Conservation (phyloP, 2,888 invertebrate genomes). For the Epinotia demarniana region DNA sequence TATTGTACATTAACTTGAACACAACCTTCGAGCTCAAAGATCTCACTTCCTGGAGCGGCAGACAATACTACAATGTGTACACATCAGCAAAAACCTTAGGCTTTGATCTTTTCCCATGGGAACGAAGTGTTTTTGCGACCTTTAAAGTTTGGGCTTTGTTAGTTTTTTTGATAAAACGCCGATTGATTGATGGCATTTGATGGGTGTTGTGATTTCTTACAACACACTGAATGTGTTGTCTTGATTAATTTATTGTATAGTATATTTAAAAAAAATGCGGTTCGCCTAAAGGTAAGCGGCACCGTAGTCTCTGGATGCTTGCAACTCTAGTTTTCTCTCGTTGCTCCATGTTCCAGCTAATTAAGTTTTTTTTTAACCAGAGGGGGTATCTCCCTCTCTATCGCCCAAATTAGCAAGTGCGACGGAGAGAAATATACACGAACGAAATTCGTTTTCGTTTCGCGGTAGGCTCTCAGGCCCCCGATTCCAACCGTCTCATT, state of each 20-base stretch:
- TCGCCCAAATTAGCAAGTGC: too few species aligned
- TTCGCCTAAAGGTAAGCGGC: too few species aligned
- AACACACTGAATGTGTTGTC: background rate
- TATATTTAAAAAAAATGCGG: too few species aligned
- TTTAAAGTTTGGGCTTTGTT: slow-evolving; percentile 23
- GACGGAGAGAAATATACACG: too few species aligned
- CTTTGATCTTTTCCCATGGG: slow-evolving; percentile 34
- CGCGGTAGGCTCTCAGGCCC: too few species aligned
- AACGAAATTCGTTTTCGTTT: too few species aligned
- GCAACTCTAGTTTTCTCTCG: too few species aligned
- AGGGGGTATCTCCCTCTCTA: too few species aligned
- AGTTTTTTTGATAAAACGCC: slow-evolving; percentile 15
- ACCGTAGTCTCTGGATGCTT: too few species aligned
- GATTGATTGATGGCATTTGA: slow-evolving; percentile 5
- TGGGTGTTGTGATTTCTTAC: slow-evolving; percentile 8
- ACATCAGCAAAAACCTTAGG: slow-evolving; percentile 25
- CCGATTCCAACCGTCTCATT: too few species aligned
- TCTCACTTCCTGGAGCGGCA: slow-evolving; percentile 28
- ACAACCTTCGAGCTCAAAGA: slow-evolving; percentile 17
- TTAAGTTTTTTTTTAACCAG: too few species aligned
- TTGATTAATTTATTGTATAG: background rate
- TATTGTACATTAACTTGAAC: background rate
- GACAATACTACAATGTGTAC: background rate
- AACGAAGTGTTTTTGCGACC: slow-evolving; percentile 32
- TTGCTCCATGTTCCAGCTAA: too few species aligned